Evolutionary conservation across 2,797 vertebrate genomes (phyloP).

Genomic region (Numenius phaeopus): DNA sequence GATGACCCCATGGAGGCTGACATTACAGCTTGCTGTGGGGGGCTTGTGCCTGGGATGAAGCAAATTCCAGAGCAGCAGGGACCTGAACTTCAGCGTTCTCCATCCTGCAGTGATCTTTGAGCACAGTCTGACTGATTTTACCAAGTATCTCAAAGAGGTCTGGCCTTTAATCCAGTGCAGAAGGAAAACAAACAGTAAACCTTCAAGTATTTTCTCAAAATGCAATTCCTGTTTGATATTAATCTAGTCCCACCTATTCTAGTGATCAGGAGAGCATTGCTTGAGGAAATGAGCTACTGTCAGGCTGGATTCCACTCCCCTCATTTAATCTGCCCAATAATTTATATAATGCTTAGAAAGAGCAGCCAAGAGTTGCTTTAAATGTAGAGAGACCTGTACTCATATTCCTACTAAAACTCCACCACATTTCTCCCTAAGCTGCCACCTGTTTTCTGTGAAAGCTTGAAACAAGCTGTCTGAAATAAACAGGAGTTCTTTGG

Average conservation of each 20-base stretch:
- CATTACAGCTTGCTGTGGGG: not conserved
- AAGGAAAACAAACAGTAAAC: not conserved
- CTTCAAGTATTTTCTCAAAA: not conserved
- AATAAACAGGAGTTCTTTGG: not conserved
- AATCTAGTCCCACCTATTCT: not conserved
- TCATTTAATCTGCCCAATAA: not conserved
- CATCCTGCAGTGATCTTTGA: not conserved
- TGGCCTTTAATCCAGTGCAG: not conserved
- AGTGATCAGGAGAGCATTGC: not conserved
- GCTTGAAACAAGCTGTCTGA: not conserved
- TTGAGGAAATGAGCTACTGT: not conserved
- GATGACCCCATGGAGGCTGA: not conserved
- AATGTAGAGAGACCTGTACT: not conserved
- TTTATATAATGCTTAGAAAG: not conserved
- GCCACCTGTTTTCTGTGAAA: not conserved
- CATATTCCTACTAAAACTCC: not conserved
- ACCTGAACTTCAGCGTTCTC: not conserved
- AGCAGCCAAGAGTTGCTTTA: not conserved
- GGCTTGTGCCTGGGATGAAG: not conserved
- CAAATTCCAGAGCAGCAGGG: conserved; percentile 29
- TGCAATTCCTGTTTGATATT: not conserved
- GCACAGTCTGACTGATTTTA: not conserved
- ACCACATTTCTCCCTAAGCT: not conserved
- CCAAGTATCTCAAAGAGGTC: not conserved
- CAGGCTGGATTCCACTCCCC: not conserved